Conservation (phyloP, 2,888 invertebrate species). For the Chouioia cunea region DNA sequence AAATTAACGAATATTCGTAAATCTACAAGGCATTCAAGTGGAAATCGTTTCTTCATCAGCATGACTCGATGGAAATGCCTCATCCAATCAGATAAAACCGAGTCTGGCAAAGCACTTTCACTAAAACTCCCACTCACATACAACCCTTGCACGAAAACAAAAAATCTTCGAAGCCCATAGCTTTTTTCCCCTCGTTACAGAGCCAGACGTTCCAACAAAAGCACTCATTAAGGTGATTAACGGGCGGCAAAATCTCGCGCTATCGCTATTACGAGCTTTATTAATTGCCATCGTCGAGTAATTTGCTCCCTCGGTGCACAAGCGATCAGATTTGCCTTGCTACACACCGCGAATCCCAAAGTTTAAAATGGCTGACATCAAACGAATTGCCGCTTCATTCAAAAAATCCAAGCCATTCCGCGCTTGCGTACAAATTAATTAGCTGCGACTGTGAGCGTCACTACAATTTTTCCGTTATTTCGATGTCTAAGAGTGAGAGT, state of each 20-base stretch:
- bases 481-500: too few species aligned
- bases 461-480: not conserved
- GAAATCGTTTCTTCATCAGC: too few species aligned
- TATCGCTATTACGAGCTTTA: conserved; percentile 64
- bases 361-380: conserved; percentile 17
- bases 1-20: too few species aligned
- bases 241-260: conserved; percentile 54
- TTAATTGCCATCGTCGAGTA: conserved; percentile 67
- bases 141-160: too few species aligned
- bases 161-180: not conserved
- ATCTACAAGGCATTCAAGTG: too few species aligned
- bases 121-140: too few species aligned
- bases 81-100: too few species aligned
- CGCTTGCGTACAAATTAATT: conserved; percentile 21
- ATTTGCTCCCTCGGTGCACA: conserved; percentile 58
- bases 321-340: conserved; percentile 43
- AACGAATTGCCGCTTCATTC: conserved; percentile 21
- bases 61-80: too few species aligned
- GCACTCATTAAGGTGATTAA: conserved; percentile 67
- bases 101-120: too few species aligned
- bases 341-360: not conserved
- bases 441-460: not conserved
- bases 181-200: too few species aligned
- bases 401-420: too few species aligned
- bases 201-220: conserved; percentile 55